These are phyloP conservation scores for Cephus cinctus DNA, from an alignment of 1,140 invertebrate species.

Conservation along the genomic window DNA sequence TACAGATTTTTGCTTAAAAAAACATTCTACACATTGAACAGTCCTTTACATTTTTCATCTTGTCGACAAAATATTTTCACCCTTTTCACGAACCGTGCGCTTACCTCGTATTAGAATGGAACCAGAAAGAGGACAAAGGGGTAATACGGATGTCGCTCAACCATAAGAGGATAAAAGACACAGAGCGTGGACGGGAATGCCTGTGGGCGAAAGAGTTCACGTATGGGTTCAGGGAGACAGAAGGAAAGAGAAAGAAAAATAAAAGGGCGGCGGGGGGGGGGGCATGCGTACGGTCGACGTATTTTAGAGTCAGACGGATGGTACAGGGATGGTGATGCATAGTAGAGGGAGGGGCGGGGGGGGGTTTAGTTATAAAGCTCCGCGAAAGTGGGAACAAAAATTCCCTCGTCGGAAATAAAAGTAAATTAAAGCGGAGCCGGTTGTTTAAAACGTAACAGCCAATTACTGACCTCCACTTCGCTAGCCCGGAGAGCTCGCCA, in stretches of 20 bases:
- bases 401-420: constrained; percentile 34
- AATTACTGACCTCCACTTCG: constrained; percentile 29
- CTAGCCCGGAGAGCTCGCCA: too few relatives aligned
- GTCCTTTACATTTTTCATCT: too few relatives aligned
- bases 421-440: constrained; percentile 32
- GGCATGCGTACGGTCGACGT: not conserved
- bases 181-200: not conserved
- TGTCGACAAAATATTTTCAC: too few relatives aligned
- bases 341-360: not conserved
- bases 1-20: too few relatives aligned
- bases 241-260: not conserved
- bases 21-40: too few relatives aligned
- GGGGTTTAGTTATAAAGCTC: constrained; percentile 31
- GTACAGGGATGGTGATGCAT: not conserved
- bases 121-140: too few relatives aligned
- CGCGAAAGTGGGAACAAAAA: constrained; percentile 27
- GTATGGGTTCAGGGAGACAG: not conserved
- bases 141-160: too few relatives aligned
- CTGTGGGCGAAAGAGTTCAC: not conserved
- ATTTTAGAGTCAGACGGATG: not conserved
- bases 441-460: constrained; percentile 41
- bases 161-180: too few relatives aligned
- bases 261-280: not conserved
- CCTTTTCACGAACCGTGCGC: too few relatives aligned
- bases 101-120: too few relatives aligned